phyloP scores from a whole-genome alignment of 2,888 invertebrate species.

The Caenorhabditis panamensis region DNA sequence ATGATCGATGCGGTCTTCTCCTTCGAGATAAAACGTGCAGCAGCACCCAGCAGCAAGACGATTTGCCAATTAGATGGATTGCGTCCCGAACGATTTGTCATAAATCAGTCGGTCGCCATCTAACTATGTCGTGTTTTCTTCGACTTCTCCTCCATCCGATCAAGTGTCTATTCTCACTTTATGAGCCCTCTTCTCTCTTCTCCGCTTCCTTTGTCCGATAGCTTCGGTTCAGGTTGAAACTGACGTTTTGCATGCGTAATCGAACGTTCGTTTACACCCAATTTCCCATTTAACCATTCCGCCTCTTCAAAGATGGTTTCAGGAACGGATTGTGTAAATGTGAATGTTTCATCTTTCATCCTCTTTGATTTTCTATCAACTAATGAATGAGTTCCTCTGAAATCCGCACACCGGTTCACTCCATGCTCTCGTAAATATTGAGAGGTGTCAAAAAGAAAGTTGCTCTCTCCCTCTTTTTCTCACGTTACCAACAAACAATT shows the following conservation, averaged over 20 bases:
- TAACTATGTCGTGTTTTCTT: constrained; percentile 49
- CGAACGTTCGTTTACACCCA: constrained; percentile 18
- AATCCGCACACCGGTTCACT: neutral
- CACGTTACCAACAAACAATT: neutral
- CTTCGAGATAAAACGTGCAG: constrained; percentile 4
- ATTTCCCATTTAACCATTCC: constrained; percentile 13
- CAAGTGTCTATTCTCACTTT: constrained; percentile 20
- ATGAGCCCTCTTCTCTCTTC: constrained; percentile 9
- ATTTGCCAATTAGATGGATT: constrained; percentile 53
- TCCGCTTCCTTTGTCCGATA: neutral
- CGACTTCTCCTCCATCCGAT: constrained; percentile 20
- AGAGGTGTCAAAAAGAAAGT: neutral
- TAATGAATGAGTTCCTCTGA: neutral
- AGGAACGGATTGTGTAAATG: constrained; percentile 2
- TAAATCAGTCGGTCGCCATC: constrained; percentile 52
- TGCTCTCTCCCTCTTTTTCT: neutral
- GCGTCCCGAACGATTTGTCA: constrained; percentile 58
- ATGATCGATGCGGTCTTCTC: constrained; percentile 29
- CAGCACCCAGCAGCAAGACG: constrained; percentile 22
- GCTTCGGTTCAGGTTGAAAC: neutral
- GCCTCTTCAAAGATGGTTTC: neutral
- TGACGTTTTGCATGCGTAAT: neutral
- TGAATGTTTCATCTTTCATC: neutral
- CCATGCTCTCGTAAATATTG: neutral
- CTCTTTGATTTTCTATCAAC: neutral